A percentile compares a stretch with the other conserved stretches of the same genome.
These are phyloP conservation scores for Drosophila gaucha DNA, from an alignment of 2,888 invertebrate species.

Conservation along the genomic window DNA sequence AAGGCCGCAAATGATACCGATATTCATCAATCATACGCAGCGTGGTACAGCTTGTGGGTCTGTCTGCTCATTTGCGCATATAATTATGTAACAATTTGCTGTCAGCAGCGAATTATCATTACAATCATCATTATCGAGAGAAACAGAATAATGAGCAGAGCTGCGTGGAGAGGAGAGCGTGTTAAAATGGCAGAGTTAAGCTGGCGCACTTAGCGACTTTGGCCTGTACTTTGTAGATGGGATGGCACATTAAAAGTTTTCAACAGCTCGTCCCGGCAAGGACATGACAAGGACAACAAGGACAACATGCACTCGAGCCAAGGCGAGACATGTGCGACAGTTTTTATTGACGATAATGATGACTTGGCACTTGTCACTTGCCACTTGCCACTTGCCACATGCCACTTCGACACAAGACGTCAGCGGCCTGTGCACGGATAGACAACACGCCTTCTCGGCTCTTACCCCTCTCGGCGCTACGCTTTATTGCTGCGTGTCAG, in stretches of 20 bases:
- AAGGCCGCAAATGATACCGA: constrained; percentile 35
- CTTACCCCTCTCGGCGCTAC: not conserved
- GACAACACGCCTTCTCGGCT: not conserved
- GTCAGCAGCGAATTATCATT: constrained; percentile 45
- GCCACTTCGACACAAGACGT: constrained; percentile 20
- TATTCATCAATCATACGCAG: constrained; percentile 74
- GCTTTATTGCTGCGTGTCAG: constrained; percentile 36
- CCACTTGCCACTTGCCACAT: constrained; percentile 51
- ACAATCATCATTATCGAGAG: constrained; percentile 36
- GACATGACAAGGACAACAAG: constrained; percentile 56
- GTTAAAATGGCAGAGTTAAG: constrained; percentile 76
- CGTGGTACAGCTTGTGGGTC: constrained; percentile 4
- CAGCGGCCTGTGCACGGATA: constrained; percentile 4
- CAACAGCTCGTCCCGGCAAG: constrained; percentile 52
- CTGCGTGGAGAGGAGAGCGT: constrained; percentile 27
- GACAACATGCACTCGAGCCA: constrained; percentile 67
- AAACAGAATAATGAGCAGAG: constrained; percentile 23
- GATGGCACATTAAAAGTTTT: constrained; percentile 72
- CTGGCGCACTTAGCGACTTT: constrained; percentile 61
- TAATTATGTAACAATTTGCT: constrained; percentile 75
- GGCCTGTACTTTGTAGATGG: constrained; percentile 26
- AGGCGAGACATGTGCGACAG: constrained; percentile 77
- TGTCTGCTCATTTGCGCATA: constrained; percentile 58
- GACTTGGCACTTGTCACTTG: constrained; percentile 61
- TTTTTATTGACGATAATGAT: constrained; percentile 82